phyloP scores from a whole-genome alignment of 92 coral and sea anemone species.

The Epizoanthus illoricatus region DNA sequence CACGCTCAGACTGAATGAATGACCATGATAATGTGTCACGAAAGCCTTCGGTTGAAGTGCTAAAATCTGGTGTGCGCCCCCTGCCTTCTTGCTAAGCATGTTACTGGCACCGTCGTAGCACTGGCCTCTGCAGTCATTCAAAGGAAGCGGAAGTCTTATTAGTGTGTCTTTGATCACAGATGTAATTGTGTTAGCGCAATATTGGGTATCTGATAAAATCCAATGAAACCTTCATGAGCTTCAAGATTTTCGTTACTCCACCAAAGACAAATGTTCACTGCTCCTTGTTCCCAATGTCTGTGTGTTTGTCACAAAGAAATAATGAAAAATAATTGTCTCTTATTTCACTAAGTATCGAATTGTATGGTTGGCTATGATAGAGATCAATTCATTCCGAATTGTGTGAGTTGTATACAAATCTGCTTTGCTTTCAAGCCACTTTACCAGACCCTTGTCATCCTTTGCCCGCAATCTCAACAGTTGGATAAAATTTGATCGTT shows the following conservation, averaged over 20 bases:
- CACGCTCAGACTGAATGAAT: constrained; percentile 28
- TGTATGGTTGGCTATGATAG: constrained; percentile 34
- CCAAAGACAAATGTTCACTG: constrained; percentile 51
- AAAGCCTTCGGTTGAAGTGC: constrained; percentile 49
- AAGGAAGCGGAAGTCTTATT: constrained; percentile 13
- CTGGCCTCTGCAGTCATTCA: constrained; percentile 46
- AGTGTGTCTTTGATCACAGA: constrained; percentile 33
- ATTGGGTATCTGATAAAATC: constrained; percentile 50
- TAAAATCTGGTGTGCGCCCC: constrained; percentile 37
- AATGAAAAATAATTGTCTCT: not conserved
- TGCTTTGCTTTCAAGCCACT: constrained; percentile 10
- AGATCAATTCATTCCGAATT: constrained; percentile 38
- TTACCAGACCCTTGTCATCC: constrained; percentile 2
- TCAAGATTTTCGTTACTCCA: too few species aligned
- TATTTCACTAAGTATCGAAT: constrained; percentile 11
- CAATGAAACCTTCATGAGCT: too few species aligned
- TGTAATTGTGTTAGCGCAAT: constrained; percentile 30
- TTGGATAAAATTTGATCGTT: constrained; percentile 41
- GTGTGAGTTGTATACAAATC: constrained; percentile 30
- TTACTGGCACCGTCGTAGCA: constrained; percentile 63
- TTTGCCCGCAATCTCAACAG: constrained; percentile 45
- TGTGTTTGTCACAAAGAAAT: constrained; percentile 1
- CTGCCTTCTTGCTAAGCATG: constrained; percentile 44
- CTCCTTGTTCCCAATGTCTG: constrained; percentile 38
- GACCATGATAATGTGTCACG: constrained; percentile 45